These are phyloP conservation scores for Tolmerus cingulatus DNA, from an alignment of 2,888 invertebrate species.

Conservation along the genomic window DNA sequence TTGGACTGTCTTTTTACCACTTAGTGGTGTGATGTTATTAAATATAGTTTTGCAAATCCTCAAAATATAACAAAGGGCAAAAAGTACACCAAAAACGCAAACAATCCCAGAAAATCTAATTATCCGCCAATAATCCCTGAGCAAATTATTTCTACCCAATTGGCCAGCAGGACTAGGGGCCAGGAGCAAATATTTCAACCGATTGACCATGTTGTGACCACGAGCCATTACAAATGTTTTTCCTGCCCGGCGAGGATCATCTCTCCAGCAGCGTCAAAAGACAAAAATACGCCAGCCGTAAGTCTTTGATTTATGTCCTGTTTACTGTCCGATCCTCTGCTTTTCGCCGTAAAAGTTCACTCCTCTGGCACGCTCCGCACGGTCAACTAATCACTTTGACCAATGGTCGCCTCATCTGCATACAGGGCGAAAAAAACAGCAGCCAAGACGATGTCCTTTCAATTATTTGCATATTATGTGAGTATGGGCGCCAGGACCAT, in stretches of 20 bases:
- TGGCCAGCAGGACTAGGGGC: constrained; percentile 30
- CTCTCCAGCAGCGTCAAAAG: background rate
- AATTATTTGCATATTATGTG: constrained; percentile 40
- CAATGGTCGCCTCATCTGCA: constrained; percentile 44
- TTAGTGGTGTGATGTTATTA: background rate
- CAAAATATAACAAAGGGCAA: background rate
- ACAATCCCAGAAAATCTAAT: background rate
- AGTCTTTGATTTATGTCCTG: constrained; percentile 48
- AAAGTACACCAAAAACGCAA: background rate
- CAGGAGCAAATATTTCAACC: constrained; percentile 44
- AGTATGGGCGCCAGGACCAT: background rate
- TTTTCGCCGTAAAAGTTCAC: constrained; percentile 38
- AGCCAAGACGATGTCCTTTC: constrained; percentile 40
- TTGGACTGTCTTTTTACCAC: background rate
- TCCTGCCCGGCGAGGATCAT: constrained; percentile 19
- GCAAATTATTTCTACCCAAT: constrained; percentile 47
- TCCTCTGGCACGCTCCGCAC: constrained; percentile 44
- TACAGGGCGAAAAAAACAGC: background rate
- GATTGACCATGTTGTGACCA: constrained; percentile 48
- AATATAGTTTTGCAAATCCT: background rate
- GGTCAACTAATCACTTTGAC: constrained; percentile 46
- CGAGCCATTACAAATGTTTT: constrained; percentile 44
- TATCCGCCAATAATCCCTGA: constrained; percentile 30
- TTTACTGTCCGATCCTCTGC: constrained; percentile 31
- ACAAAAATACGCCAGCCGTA: constrained; percentile 31